Base-by-base conservation (phyloP, 2,888 invertebrate species). In the Epinotia demarniana region DNA sequence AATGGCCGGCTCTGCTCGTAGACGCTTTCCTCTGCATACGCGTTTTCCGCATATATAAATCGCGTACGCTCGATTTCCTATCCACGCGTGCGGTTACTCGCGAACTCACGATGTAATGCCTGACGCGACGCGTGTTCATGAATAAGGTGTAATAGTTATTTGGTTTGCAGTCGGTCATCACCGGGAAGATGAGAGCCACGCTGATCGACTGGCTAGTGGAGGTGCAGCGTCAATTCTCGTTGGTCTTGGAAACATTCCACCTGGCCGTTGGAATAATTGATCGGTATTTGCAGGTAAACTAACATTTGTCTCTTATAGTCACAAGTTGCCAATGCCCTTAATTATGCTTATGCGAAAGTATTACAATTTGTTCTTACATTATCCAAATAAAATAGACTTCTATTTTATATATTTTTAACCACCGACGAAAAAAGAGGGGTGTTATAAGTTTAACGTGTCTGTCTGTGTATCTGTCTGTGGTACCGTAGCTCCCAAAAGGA, bases 181-280 rank as follows among this genome's bases (percentile, higher is more conserved):
- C 97, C 13, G 95, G 97, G 1, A 96, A 96, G 83, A 99, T 99
- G 99, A 95, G 99, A 78, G 94, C 96, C 16, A 97, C 98, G 66
- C 95, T 99, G 18, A 95, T 99, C 77, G 98, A 99, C 88, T 99
- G 99, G 99, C 94, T 99, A 71, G 97, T 98, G 18, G 98, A 98
- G 84, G 98, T 99, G 11, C 98, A 98, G 82, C 92, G 95, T 68
- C 97, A 98, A 85, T 99, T 99, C 90, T 96, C 96, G 78, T 94
- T 99, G 72, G 92, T 97, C 19, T 95, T 97, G 72, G 99, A 99
- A 90, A 99, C 99, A 11, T 96, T 99, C 77, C 98, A 98, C 87
- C 92, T 99, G 84, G 96, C 98, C 73, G 96, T 99, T 72, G 96
- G 97, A 80, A 96, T 98, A 19, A 95, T 99, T 81, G 99, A 99